Percentiles rank a stretch among this genome's conserved stretches.
Conservation (phyloP, 2,888 invertebrate genomes). For the Eupithecia inturbata region DNA sequence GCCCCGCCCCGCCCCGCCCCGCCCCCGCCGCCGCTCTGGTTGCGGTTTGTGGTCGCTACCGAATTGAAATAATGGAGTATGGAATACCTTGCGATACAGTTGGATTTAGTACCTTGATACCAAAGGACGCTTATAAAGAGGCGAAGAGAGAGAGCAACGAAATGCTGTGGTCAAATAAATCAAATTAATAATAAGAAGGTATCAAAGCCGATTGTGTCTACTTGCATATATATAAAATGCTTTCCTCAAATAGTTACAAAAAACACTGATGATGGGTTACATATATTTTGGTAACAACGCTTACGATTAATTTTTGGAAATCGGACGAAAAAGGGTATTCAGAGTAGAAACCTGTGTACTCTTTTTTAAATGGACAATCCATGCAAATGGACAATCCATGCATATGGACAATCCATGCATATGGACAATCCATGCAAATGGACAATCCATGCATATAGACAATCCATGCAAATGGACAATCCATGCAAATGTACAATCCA, state of each 20-base stretch:
- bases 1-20: neutral
- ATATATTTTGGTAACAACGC: no score
- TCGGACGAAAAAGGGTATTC: neutral
- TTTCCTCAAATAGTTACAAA: no score
- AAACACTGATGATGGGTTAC: no score
- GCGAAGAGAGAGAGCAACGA: no score
- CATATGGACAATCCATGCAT: neutral
- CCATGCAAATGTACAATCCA: neutral
- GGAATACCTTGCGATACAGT: neutral
- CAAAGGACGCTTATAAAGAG: neutral
- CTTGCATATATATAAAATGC: neutral
- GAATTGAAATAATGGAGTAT: neutral
- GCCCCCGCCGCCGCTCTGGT: neutral
- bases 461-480: neutral
- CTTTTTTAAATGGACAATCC: neutral
- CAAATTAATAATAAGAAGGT: neutral
- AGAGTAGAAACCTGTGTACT: neutral
- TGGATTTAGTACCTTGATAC: neutral
- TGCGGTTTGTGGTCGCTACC: conserved; percentile 4
- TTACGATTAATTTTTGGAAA: neutral
- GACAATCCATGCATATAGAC: no score
- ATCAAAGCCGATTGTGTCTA: neutral
- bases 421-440: neutral
- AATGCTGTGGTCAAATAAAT: neutral
- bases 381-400: neutral